phyloP scores from a whole-genome alignment of 2,888 invertebrate genomes.

The Orthosia gracilis region DNA sequence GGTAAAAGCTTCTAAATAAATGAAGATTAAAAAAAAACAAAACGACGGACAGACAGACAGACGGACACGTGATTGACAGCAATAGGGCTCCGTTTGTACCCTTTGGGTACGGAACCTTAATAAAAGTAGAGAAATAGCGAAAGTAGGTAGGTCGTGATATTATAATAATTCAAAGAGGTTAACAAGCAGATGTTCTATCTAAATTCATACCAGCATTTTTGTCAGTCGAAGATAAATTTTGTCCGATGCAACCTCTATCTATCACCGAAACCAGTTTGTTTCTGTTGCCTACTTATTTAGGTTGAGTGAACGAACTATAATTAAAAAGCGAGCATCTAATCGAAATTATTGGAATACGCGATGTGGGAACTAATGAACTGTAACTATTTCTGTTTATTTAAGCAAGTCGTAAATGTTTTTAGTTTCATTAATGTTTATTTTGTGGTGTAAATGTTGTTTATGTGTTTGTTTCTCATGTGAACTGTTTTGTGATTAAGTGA shows the following conservation, averaged over 20 bases:
- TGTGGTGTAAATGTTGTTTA: conserved; percentile 43
- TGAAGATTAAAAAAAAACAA: no score
- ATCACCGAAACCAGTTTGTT: conserved; percentile 47
- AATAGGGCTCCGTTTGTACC: no score
- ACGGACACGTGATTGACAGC: no score
- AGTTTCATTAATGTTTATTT: conserved; percentile 51
- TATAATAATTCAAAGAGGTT: conserved; percentile 14
- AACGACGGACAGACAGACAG: no score
- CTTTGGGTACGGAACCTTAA: no score
- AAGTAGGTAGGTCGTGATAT: conserved; percentile 3
- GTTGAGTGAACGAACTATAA: conserved; percentile 52
- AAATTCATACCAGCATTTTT: conserved; percentile 31
- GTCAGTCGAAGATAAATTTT: conserved; percentile 44
- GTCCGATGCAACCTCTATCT: conserved; percentile 54
- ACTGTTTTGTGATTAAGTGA: conserved; percentile 11
- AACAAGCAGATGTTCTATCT: background rate
- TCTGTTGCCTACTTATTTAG: conserved; percentile 40
- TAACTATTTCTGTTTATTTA: conserved; percentile 59
- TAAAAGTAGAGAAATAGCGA: background rate
- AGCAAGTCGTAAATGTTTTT: conserved; percentile 55
- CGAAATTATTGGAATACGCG: conserved; percentile 43
- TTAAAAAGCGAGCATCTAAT: conserved; percentile 64
- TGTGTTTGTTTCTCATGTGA: conserved; percentile 52
- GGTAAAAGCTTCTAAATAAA: no score
- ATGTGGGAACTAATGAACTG: conserved; percentile 59